phyloP scores from a whole-genome alignment of 2,113 vertebrate genomes.

The Paradisaea rubra region DNA sequence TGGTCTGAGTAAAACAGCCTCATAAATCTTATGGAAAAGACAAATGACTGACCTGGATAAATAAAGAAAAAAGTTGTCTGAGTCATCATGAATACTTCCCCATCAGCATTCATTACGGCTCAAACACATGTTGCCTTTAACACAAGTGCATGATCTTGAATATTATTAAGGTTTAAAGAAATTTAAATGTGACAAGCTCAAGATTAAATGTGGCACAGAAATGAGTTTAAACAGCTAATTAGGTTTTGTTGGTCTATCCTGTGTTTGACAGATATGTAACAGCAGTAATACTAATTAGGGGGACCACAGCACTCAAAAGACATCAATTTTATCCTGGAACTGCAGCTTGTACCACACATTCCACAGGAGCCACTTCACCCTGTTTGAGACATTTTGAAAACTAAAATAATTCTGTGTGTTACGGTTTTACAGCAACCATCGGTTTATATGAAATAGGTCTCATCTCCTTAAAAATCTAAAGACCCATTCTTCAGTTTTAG shows the following conservation, averaged over 20 bases:
- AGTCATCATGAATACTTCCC: conserved; percentile 53
- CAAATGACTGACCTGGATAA: conserved; percentile 50
- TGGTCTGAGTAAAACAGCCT: conserved; percentile 5
- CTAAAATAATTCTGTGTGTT: background rate
- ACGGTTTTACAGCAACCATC: rapidly evolving
- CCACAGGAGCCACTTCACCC: background rate
- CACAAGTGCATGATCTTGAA: conserved; percentile 65
- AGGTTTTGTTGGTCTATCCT: conserved; percentile 52
- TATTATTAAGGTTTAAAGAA: conserved; percentile 69
- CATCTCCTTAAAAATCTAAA: background rate
- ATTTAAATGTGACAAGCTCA: conserved; percentile 64
- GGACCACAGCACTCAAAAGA: background rate
- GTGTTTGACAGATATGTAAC: conserved; percentile 38
- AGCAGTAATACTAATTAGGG: conserved; percentile 37
- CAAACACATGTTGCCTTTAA: conserved; percentile 58
- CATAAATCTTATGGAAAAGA: conserved; percentile 49
- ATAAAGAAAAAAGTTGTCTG: conserved; percentile 30
- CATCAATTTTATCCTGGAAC: background rate
- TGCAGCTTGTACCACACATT: background rate
- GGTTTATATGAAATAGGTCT: background rate
- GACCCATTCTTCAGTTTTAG: background rate
- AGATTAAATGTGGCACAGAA: conserved; percentile 63
- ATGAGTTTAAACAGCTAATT: conserved; percentile 64
- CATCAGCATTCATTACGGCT: conserved; percentile 63
- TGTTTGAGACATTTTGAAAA: background rate